Percentiles rank a stretch among this genome's conserved stretches.
These are phyloP conservation scores for Montipora sp. DNA, from an alignment of 64 coral and sea anemone genomes.

Conservation along the genomic window DNA sequence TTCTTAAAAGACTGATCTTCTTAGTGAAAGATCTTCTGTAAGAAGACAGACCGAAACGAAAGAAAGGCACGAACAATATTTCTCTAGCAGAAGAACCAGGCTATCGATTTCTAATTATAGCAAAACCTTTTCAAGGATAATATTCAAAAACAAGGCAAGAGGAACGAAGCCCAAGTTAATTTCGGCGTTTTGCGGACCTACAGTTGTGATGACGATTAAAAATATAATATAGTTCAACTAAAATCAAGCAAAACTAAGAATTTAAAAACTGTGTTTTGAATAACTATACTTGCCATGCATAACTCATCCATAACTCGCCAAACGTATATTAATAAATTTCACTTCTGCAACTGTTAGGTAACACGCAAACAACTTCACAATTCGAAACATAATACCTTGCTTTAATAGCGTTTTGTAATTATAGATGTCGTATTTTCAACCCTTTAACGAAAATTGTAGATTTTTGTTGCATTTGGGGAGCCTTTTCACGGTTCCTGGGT, in stretches of 20 bases:
- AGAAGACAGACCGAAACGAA: not conserved
- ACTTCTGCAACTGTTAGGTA: too few species aligned
- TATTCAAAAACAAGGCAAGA: too few species aligned
- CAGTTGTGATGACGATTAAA: not conserved
- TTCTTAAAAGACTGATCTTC: not conserved
- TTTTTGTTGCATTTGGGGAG: too few species aligned
- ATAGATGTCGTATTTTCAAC: too few species aligned
- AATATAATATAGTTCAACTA: not conserved
- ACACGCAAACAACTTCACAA: not conserved
- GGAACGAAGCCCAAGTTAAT: not conserved
- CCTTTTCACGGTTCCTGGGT: not conserved
- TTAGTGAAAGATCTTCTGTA: not conserved
- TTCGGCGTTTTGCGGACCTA: not conserved
- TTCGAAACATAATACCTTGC: not conserved
- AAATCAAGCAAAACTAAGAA: not conserved
- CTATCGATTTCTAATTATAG: not conserved
- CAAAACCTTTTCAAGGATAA: not conserved
- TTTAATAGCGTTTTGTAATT: not conserved
- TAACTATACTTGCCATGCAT: not conserved
- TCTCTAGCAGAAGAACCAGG: not conserved
- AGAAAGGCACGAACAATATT: not conserved
- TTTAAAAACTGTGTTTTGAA: too few species aligned
- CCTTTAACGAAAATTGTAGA: too few species aligned
- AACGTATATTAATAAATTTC: constrained; percentile 3
- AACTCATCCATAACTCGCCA: not conserved